These are phyloP conservation scores for Lamproptera curius DNA, from an alignment of 2,888 invertebrate species.

Conservation along the genomic window DNA sequence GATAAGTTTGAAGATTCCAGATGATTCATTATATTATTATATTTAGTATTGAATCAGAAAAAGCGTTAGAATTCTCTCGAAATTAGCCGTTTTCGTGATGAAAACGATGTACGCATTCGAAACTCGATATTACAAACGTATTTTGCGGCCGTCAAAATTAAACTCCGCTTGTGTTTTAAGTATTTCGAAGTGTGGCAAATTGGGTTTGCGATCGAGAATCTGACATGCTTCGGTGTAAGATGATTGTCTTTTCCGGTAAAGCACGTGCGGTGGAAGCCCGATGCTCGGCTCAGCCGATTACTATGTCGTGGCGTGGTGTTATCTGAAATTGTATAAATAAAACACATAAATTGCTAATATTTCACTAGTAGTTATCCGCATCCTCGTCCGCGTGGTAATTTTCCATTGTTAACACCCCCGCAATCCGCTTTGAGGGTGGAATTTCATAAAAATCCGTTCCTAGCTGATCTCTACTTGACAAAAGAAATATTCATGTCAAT, in stretches of 20 bases:
- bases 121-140: slow-evolving; percentile 27
- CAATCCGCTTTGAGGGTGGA: no score
- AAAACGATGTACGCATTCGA: slow-evolving; percentile 39
- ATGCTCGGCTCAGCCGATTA: slow-evolving; percentile 27
- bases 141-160: slow-evolving; percentile 24
- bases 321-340: slow-evolving; percentile 48
- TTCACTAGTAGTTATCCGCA: no score
- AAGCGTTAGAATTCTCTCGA: no score
- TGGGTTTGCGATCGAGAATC: slow-evolving; percentile 42
- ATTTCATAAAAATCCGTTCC: no score
- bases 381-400: no score
- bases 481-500: no score
- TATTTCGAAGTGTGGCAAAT: no score
- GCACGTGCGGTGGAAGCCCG: slow-evolving; percentile 22
- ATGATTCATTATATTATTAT: no score
- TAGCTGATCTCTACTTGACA: no score
- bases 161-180: not conserved
- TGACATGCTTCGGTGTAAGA: slow-evolving; percentile 47
- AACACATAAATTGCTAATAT: not conserved
- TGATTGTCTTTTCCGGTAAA: slow-evolving; percentile 46
- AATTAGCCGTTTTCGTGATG: no score
- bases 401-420: no score
- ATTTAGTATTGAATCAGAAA: no score
- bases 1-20: slow-evolving; percentile 10
- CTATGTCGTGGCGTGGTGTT: slow-evolving; percentile 56